These are phyloP conservation scores for Anarrhichthys ocellatus DNA, from an alignment of 2,113 vertebrate species.

Conservation along the genomic window DNA sequence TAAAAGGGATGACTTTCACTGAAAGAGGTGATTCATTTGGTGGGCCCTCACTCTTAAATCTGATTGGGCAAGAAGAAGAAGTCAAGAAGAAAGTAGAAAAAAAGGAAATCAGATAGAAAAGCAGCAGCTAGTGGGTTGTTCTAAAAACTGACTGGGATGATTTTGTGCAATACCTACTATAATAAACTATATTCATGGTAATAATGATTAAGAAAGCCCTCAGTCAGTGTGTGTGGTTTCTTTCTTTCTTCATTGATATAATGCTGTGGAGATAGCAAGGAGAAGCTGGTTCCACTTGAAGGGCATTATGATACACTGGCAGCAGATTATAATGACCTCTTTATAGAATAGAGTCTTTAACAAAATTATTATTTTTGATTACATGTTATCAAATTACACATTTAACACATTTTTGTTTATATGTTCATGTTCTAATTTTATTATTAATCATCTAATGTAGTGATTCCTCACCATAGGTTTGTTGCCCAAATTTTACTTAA, in stretches of 20 bases:
- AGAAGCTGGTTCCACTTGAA: conserved; percentile 26
- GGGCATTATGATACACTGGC: neutral
- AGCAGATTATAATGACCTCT: neutral
- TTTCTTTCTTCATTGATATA: neutral
- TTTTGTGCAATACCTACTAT: conserved; percentile 5
- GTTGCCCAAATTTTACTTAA: neutral
- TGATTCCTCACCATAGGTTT: neutral
- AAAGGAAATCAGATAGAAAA: neutral
- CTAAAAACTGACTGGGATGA: neutral
- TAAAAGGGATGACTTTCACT: neutral
- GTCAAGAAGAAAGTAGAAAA: neutral
- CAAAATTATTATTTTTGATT: neutral
- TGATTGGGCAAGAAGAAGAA: conserved; percentile 16
- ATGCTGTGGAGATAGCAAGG: neutral
- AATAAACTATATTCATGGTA: conserved; percentile 25
- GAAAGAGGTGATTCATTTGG: neutral
- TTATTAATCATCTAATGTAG: neutral
- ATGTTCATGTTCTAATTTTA: neutral
- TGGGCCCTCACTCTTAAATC: neutral
- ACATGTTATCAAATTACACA: neutral
- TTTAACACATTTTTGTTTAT: neutral
- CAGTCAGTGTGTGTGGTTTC: neutral
- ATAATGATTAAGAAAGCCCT: neutral
- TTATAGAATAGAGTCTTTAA: neutral
- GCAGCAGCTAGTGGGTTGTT: neutral